Conservation (phyloP, 2,888 invertebrate species). For the Cinara cedri region DNA sequence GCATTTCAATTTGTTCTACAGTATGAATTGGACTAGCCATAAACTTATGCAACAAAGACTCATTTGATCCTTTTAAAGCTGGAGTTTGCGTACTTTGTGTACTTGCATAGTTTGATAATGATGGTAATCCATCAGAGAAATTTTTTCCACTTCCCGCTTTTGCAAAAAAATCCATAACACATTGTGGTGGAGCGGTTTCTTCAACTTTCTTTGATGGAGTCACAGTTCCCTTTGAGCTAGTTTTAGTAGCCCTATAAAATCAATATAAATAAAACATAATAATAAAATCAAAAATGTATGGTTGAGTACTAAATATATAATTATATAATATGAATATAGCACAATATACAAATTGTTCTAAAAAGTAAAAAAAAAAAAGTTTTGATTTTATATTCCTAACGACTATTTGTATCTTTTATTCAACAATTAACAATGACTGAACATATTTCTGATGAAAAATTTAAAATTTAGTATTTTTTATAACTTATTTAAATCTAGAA, state of each 20-base stretch:
- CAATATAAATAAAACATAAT: neutral
- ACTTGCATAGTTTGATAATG: conserved; percentile 56
- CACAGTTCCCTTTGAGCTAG: conserved; percentile 34
- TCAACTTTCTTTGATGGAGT: conserved; percentile 39
- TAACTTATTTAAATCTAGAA: conserved; percentile 57
- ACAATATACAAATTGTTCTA: neutral
- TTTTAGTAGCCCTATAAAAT: conserved; percentile 43
- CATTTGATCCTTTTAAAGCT: conserved; percentile 58
- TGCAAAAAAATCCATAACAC: conserved; percentile 87
- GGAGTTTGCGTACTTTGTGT: conserved; percentile 58
- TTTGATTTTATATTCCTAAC: too few species aligned
- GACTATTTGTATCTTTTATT: too few species aligned
- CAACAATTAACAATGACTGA: too few species aligned
- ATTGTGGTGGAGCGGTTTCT: conserved; percentile 64
- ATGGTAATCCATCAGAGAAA: conserved; percentile 58
- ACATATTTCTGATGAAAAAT: too few species aligned
- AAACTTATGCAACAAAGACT: conserved; percentile 74
- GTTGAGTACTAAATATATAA: neutral
- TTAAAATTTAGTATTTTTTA: conserved; percentile 50
- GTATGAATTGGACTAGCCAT: conserved; percentile 85
- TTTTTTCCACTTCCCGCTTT: conserved; percentile 68
- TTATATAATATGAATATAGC: too few species aligned
- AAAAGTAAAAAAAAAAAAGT: too few species aligned
- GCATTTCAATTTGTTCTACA: conserved; percentile 87
- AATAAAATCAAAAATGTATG: neutral